Evolutionary conservation across 2,888 invertebrate genomes (phyloP).

Genomic region (Embidobia sp.): DNA sequence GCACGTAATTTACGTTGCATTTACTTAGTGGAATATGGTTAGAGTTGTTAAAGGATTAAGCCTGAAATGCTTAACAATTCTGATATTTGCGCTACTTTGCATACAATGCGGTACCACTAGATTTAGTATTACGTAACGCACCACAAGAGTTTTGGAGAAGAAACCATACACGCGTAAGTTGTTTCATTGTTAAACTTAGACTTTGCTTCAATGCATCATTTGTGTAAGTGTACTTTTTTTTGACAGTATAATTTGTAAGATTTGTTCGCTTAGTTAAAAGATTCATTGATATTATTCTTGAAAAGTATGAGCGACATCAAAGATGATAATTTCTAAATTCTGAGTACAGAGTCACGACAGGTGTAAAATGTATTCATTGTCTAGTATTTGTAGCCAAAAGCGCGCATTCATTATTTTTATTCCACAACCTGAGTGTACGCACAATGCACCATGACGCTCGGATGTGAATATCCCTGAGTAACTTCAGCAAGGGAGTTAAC

Average conservation of each 20-base stretch:
- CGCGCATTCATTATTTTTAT: constrained; percentile 60
- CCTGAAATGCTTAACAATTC: constrained; percentile 55
- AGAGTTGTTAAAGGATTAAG: constrained; percentile 59
- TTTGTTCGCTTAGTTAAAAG: constrained; percentile 2
- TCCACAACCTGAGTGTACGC: constrained; percentile 50
- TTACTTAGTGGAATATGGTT: constrained; percentile 51
- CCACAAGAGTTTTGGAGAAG: constrained; percentile 28
- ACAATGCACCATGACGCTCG: constrained; percentile 67
- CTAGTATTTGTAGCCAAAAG: constrained; percentile 49
- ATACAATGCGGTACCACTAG: constrained; percentile 41
- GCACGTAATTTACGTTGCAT: constrained; percentile 49
- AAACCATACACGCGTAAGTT: constrained; percentile 12
- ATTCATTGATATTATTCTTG: not conserved
- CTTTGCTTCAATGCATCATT: constrained; percentile 10
- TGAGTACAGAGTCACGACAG: constrained; percentile 24
- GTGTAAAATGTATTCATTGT: constrained; percentile 58
- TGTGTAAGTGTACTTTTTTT: constrained; percentile 6
- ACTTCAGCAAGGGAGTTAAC: constrained; percentile 62
- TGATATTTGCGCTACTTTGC: constrained; percentile 58
- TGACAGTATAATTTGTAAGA: not conserved
- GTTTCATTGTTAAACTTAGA: constrained; percentile 30
- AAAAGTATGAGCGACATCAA: constrained; percentile 5
- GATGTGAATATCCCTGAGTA: constrained; percentile 67
- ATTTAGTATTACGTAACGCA: constrained; percentile 42
- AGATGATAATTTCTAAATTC: constrained; percentile 17